Percentiles rank a stretch among this genome's conserved stretches.
Evolutionary conservation across 1,140 invertebrate species (phyloP).

Genomic region (Sarcophaga bullata): DNA sequence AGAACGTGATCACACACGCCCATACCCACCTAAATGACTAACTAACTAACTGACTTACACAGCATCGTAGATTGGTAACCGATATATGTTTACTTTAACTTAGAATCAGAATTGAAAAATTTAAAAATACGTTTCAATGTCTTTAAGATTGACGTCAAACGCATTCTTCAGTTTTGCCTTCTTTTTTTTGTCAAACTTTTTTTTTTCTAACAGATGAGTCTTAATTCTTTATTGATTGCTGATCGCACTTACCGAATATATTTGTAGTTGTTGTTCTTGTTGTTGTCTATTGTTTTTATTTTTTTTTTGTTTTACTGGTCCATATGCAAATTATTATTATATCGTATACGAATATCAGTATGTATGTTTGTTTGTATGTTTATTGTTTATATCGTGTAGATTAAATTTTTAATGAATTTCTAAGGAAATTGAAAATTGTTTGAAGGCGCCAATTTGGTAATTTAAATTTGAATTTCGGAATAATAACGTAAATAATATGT

Average conservation of each 20-base stretch:
- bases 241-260: neutral
- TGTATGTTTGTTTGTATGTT: neutral
- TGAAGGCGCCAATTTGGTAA: constrained; percentile 28
- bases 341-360: too few relatives aligned
- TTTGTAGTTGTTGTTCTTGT: neutral
- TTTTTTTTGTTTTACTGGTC: neutral
- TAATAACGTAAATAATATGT: neutral
- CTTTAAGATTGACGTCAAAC: constrained; percentile 7
- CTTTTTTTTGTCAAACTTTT: neutral
- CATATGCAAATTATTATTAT: neutral
- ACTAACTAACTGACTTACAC: too few relatives aligned
- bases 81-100: neutral
- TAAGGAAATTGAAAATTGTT: constrained; percentile 1
- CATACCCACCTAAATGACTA: too few relatives aligned
- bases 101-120: neutral
- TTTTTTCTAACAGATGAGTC: neutral
- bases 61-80: too few relatives aligned
- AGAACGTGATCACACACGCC: too few relatives aligned
- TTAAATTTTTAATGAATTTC: neutral
- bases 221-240: neutral
- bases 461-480: constrained; percentile 1
- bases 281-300: neutral
- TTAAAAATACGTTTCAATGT: too few relatives aligned
- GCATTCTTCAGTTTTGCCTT: neutral
- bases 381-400: neutral